Base-by-base conservation (phyloP, 2,113 vertebrate genomes). In the Theristicus caerulescens region DNA sequence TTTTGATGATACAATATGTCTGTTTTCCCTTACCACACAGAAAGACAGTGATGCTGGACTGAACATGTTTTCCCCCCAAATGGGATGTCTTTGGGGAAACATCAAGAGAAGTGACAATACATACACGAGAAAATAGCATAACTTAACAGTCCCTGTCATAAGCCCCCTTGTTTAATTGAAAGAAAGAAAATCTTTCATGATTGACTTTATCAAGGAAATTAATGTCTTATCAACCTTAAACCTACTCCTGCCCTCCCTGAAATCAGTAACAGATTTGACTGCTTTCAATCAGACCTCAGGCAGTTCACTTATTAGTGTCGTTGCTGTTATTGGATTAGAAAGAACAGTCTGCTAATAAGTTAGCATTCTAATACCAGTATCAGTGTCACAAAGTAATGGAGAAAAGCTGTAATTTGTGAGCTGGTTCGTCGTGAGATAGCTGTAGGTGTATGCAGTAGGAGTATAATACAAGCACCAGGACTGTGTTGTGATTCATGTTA, bases 401-500 rank as follows among this genome's bases (percentile, higher is more conserved):
- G 58, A 94, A 25, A 93, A 89, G 83, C 69, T 96, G 57, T 88
- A 92, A 97, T 96, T 92, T 94, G 58, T 38, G 81, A 83, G 46
- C 15, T 44, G 59, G 49, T 78, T 95, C 94, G 81, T 94, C 42
- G n/a, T 84, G 82, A 94, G 71, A 64, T 46, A 65, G 83, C 65
- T 82, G 86, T 88, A 94, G 90, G 88, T 96, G 95, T 94, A 67
- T 64, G 67, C 67, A 84, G 95, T 86, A 85, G 90, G 78, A 92
- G 88, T 79, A 84, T 49, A 87, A 92, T 54, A 61, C 34, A 95
- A 86, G 85, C 88, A 90, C 47, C 46, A 83, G 82, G 81, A 81
- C 47, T 52, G 61, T 85, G 87, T 84, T 96, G 94, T 94, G 82
- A 97, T 97, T 96, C 94, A 82, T 71, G 42, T 78, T 69, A 13